Conservation (phyloP, 1,140 invertebrate genomes). For the Caerostris extrusa region DNA sequence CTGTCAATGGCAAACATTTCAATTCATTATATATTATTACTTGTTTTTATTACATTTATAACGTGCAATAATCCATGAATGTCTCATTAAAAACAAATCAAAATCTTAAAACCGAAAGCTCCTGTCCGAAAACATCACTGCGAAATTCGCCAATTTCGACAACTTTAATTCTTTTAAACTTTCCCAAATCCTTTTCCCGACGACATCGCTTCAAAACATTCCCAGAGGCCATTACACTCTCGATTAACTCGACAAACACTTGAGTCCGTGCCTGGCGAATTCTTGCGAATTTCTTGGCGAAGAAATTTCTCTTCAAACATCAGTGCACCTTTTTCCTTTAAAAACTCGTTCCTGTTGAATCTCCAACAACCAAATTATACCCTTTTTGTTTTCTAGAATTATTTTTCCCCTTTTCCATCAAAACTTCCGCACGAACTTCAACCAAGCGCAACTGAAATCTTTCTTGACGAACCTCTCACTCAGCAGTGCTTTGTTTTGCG, state of each 20-base stretch:
- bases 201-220: background rate
- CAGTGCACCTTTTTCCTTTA: background rate
- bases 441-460: background rate
- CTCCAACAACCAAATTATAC: background rate
- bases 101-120: too few relatives aligned
- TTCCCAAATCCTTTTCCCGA: background rate
- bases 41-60: too few relatives aligned
- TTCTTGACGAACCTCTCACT: background rate
- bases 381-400: background rate
- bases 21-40: too few relatives aligned
- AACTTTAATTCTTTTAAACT: background rate
- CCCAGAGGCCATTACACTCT: background rate
- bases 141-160: too few relatives aligned
- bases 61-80: too few relatives aligned
- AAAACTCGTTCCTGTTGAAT: background rate
- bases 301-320: background rate
- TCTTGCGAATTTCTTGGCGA: background rate
- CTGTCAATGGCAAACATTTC: too few relatives aligned
- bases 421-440: constrained; percentile 17
- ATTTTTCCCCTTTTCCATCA: background rate
- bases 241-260: background rate
- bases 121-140: too few relatives aligned
- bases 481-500: background rate
- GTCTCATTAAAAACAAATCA: too few relatives aligned
- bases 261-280: background rate